A percentile compares a stretch with the other conserved stretches of the same genome.
Conservation (phyloP, 1,140 invertebrate genomes). For the Lepeophtheirus salmonis region DNA sequence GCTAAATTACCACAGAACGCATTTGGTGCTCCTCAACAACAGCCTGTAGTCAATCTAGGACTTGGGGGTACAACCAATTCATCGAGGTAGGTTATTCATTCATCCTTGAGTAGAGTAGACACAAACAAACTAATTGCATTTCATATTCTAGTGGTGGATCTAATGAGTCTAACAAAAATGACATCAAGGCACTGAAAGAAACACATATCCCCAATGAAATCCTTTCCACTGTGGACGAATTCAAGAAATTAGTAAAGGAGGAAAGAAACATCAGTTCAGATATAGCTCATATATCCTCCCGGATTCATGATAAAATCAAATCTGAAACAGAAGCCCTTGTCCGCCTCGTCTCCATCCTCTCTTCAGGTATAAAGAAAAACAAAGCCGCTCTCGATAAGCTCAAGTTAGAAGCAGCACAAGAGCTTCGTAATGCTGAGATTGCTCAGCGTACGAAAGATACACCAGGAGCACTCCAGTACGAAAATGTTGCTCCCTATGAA, state of each 20-base stretch:
- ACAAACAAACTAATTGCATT: too few species aligned
- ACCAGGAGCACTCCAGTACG: conserved; percentile 30
- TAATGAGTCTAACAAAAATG: not conserved
- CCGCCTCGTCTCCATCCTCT: conserved; percentile 28
- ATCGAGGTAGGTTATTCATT: not conserved
- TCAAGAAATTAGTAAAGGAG: conserved; percentile 31
- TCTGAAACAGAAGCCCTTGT: conserved; percentile 27
- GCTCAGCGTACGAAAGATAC: conserved; percentile 31
- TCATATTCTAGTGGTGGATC: not conserved
- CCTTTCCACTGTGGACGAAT: conserved; percentile 11
- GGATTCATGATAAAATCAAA: conserved; percentile 29
- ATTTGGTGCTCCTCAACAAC: not conserved
- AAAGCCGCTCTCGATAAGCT: conserved; percentile 29
- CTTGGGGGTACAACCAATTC: not conserved
- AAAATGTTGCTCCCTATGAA: conserved; percentile 31
- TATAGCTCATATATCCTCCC: conserved; percentile 28
- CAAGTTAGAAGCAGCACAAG: conserved; percentile 30
- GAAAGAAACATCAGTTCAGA: conserved; percentile 29
- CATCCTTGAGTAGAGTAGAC: too few species aligned
- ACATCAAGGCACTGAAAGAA: not conserved
- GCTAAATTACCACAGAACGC: not conserved
- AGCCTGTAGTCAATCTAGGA: too few species aligned
- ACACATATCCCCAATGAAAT: conserved; percentile 7
- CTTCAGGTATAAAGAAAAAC: conserved; percentile 30
- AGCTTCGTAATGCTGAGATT: conserved; percentile 32